Evolutionary conservation across 2,113 vertebrate species (phyloP), one percentile per base, ranked within the genome.

Genomic region (Uropsilus gracilis): DNA sequence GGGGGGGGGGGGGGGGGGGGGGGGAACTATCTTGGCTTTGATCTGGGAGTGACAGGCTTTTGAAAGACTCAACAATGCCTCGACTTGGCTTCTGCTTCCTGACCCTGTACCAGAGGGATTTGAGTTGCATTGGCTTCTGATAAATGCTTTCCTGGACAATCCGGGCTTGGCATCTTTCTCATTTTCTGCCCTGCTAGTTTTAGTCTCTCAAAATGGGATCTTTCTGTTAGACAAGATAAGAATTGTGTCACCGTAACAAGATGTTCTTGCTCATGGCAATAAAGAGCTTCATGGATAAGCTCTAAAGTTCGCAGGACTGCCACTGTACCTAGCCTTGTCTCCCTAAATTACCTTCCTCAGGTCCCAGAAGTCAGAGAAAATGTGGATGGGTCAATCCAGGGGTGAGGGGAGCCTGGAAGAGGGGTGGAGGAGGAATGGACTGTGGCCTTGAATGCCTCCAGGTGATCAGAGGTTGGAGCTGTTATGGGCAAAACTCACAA

Each of bases 171-270:
- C 50, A 87, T 95, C 93, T 94, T 96, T 95, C 94, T 96, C 91
- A 80, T 96, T 97, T 97, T 95, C 96, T 96, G 89, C 93, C 86
- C 53, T 95, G 95, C 50, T 96, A 26, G 64, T 39, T 89, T 96
- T 92, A 50, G 76, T 57, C 89, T 93, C 87, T 93, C 64, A 61
- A 90, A 95, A 90, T 73, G 85, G 88, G 55, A 86, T 75, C 37
- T 76, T 95, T 95, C 75, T 93, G 64, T 61, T 63, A 57, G 93
- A 93, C 59, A 63, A 95, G 95, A 96, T 91, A 94, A 95, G 64
- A 64, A 34, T 11, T 28, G 59, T 86, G 34, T 90, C 81, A 80
- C 28, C 57, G 80, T 39, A 61, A 86, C 86, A 95, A 72, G 86
- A 81, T 87, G 86, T 72, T 89, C 89, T 86, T 44, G 82, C 91